Base-by-base conservation (phyloP, 2,113 vertebrate species). In the Porphyrio hochstetteri region DNA sequence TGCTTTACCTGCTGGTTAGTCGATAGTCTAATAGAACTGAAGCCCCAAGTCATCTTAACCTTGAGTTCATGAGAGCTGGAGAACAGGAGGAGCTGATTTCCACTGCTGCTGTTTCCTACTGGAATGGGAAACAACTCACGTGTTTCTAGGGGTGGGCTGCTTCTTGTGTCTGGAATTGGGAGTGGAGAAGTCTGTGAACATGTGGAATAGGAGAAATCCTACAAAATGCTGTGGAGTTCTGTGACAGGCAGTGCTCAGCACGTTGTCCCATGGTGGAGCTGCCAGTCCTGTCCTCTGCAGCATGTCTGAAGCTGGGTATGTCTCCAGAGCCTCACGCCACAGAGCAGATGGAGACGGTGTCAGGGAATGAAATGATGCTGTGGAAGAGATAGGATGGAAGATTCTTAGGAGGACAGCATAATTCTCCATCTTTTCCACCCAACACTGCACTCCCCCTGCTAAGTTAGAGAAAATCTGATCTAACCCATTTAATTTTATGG, bases 1-100 rank as follows among this genome's bases (percentile, higher is more conserved):
- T 83, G n/a, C 82, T 86, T 84, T 71, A 81, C 72, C 80, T 91
- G 69, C 86, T 84, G 86, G 68, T 68, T 60, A 95, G 65, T 7
- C 42, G 2, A 77, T 88, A 67, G 25, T 65, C 36, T 81, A 69
- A 33, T 12, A 84, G 86, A 81, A 59, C 52, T 55, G 56, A 74
- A 81, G 42, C 33, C 48, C 44, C 63, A 76, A 80, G 21, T 57
- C 82, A 42, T 79, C 57, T 50, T 60, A 80, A 69, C 28, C 10
- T 31, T 29, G 36, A 74, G 44, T 36, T 91, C 61, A 16, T 1
- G 7, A 75, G 82, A 67, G 27, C 48, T 79, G 29, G 68, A 38
- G 87, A 75, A 36, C n/a, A 77, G 50, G 16, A 65, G 67, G 74
- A 67, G 57, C 7, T 50, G 8, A 56, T 92, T 94, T 82, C 63